These are phyloP conservation scores for Drosophila lacertosa DNA, from an alignment of 1,140 invertebrate species.

Conservation along the genomic window DNA sequence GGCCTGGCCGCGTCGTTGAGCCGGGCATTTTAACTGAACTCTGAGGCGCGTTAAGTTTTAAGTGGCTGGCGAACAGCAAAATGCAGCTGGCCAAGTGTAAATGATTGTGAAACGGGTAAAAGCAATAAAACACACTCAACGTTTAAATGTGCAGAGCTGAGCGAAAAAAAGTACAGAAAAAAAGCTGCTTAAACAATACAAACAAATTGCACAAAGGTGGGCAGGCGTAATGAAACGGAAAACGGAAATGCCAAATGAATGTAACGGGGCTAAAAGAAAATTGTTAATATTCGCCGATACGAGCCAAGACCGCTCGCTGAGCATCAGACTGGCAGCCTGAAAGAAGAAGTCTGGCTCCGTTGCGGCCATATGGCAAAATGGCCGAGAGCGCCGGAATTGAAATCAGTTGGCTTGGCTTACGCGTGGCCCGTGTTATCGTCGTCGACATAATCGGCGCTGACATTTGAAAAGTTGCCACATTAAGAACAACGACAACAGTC, in stretches of 20 bases:
- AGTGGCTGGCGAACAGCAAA: constrained; percentile 35
- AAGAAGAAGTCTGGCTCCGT: no score
- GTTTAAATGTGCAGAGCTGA: constrained; percentile 15
- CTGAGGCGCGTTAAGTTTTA: constrained; percentile 54
- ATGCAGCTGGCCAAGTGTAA: constrained; percentile 59
- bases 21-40: constrained; percentile 62
- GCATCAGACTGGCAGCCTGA: no score
- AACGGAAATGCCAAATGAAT: constrained; percentile 28
- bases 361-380: constrained; percentile 65
- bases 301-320: constrained; percentile 18
- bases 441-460: constrained; percentile 59
- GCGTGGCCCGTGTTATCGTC: constrained; percentile 54
- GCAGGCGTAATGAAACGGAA: constrained; percentile 65
- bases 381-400: constrained; percentile 65
- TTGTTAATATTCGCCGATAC: constrained; percentile 63
- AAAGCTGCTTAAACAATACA: constrained; percentile 26
- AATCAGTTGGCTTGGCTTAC: constrained; percentile 70
- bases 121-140: constrained; percentile 48
- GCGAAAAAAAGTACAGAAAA: background rate
- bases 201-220: constrained; percentile 35
- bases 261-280: constrained; percentile 46
- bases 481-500: background rate
- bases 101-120: constrained; percentile 59
- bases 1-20: constrained; percentile 37
- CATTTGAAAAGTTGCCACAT: constrained; percentile 40